Evolutionary conservation across 2,888 invertebrate species (phyloP).

Genomic region (Polymixis flavicincta): DNA sequence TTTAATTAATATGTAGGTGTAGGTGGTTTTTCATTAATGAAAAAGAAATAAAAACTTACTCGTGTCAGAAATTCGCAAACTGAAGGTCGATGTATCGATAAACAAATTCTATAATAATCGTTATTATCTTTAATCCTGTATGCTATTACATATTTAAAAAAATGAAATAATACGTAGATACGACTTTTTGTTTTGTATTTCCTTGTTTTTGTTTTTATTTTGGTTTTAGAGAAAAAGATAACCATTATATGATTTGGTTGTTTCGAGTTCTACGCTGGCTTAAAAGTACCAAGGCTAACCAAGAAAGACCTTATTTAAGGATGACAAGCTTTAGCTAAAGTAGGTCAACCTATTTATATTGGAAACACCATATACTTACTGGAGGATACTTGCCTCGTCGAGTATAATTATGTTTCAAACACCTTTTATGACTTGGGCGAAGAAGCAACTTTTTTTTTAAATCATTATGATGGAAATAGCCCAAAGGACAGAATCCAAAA

Average conservation of each 20-base stretch:
- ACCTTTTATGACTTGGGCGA: background rate
- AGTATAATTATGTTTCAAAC: slow-evolving; percentile 8
- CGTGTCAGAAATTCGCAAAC: background rate
- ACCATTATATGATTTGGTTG: background rate
- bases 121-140: background rate
- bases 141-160: background rate
- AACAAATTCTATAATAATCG: background rate
- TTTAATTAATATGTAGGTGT: too few relatives aligned
- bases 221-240: background rate
- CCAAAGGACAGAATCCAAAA: background rate
- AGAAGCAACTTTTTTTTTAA: background rate
- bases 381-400: background rate
- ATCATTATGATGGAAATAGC: background rate
- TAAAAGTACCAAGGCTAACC: slow-evolving; percentile 4
- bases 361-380: background rate
- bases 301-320: slow-evolving; percentile 8
- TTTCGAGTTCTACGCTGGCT: background rate
- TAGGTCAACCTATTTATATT: slow-evolving; percentile 3
- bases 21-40: background rate
- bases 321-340: slow-evolving; percentile 16
- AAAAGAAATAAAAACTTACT: background rate
- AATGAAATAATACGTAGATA: background rate
- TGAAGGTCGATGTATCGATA: background rate
- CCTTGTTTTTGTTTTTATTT: slow-evolving; percentile 1
- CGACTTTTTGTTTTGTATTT: background rate